phyloP scores from a whole-genome alignment of 2,888 invertebrate species.

The Hirtodrosophila histrioides region DNA sequence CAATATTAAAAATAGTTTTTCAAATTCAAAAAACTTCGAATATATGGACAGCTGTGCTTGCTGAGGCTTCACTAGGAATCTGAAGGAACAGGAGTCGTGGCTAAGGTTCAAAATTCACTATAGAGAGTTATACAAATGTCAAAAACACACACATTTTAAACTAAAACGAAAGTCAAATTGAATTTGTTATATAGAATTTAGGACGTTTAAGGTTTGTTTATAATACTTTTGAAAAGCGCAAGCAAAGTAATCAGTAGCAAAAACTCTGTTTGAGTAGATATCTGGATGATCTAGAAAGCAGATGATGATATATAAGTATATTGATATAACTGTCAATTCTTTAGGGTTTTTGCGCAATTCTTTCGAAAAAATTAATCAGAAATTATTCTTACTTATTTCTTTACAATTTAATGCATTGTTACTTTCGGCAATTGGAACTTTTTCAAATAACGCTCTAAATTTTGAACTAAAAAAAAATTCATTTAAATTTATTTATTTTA shows the following conservation, averaged over 20 bases:
- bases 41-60: conserved; percentile 2
- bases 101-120: not conserved
- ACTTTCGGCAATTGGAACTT: conserved; percentile 55
- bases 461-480: conserved; percentile 23
- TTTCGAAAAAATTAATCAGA: not conserved
- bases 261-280: not conserved
- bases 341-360: conserved; percentile 21
- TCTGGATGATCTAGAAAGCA: conserved; percentile 29
- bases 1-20: not conserved
- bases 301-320: conserved; percentile 4
- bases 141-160: conserved; percentile 24
- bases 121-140: conserved; percentile 16
- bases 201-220: not conserved
- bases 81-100: not conserved
- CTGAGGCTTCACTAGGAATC: not conserved
- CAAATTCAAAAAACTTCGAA: not conserved
- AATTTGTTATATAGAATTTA: conserved; percentile 4
- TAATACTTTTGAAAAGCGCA: conserved; percentile 25
- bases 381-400: not conserved
- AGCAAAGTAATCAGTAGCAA: conserved; percentile 38
- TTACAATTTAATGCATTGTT: conserved; percentile 32
- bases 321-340: not conserved
- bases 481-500: conserved; percentile 8
- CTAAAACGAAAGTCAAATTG: conserved; percentile 21
- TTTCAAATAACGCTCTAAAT: conserved; percentile 71